Evolutionary conservation across 1,140 invertebrate genomes (phyloP).

Genomic region (Agrypnia vestita): DNA sequence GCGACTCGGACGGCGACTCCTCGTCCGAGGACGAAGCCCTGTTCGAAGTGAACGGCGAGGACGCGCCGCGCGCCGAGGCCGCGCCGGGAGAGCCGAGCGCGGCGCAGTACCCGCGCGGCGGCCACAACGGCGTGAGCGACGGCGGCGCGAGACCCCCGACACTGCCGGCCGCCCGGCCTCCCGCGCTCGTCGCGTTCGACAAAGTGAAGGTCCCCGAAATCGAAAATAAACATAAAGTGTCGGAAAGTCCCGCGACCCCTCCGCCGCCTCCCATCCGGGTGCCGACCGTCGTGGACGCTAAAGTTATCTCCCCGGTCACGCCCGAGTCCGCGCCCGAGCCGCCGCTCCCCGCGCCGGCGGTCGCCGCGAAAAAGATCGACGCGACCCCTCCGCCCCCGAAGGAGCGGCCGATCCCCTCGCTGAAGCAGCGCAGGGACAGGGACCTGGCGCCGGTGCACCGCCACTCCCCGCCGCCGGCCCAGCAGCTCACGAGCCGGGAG

Average conservation of each 20-base stretch:
- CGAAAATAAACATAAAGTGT: conserved; percentile 19
- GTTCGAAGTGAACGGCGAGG: conserved; percentile 64
- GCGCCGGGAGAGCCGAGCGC: conserved; percentile 77
- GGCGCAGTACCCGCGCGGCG: conserved; percentile 76
- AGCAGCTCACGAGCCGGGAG: conserved; percentile 76
- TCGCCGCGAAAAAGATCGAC: neutral
- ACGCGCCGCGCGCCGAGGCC: conserved; percentile 54
- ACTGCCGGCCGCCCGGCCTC: conserved; percentile 69
- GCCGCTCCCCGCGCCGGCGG: conserved; percentile 18
- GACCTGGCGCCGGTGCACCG: conserved; percentile 42
- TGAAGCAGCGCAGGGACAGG: conserved; percentile 17
- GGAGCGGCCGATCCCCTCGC: conserved; percentile 20
- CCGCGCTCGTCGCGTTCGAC: conserved; percentile 61
- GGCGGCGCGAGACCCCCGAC: conserved; percentile 68
- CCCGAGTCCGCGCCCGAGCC: conserved; percentile 30
- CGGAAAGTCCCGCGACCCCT: conserved; percentile 28
- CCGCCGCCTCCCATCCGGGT: conserved; percentile 33
- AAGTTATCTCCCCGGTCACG: conserved; percentile 39
- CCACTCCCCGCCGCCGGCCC: conserved; percentile 60
- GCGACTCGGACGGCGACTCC: conserved; percentile 56
- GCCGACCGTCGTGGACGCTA: conserved; percentile 7
- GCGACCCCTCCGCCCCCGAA: conserved; percentile 46
- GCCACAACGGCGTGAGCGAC: conserved; percentile 56
- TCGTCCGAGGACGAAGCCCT: conserved; percentile 62
- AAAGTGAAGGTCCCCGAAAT: conserved; percentile 60